Percentiles rank a stretch among this genome's conserved stretches.
These are phyloP conservation scores for Solea solea DNA, from an alignment of 2,113 vertebrate species.

Conservation along the genomic window DNA sequence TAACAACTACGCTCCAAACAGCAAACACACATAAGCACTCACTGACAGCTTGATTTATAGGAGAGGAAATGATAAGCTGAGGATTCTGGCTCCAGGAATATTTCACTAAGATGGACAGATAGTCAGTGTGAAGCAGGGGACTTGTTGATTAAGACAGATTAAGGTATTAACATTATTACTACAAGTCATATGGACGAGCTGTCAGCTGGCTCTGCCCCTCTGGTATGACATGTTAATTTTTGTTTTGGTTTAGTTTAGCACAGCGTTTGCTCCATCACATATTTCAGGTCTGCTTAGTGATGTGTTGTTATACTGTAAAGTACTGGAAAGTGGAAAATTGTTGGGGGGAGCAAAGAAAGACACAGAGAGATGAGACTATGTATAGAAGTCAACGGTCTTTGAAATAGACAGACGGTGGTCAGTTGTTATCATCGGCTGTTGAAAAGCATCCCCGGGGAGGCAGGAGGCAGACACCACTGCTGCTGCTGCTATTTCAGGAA, in stretches of 20 bases:
- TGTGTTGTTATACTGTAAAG: too few relatives aligned
- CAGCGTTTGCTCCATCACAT: not conserved
- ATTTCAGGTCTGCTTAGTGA: slow-evolving; percentile 2
- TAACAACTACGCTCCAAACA: slow-evolving; percentile 23
- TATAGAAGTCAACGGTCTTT: slow-evolving; percentile 29
- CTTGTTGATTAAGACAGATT: slow-evolving; percentile 47
- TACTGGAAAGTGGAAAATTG: too few relatives aligned
- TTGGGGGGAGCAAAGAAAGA: not conserved
- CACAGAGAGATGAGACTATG: slow-evolving; percentile 13
- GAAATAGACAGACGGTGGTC: slow-evolving; percentile 48
- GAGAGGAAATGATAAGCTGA: slow-evolving; percentile 55
- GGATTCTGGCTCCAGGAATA: slow-evolving; percentile 45
- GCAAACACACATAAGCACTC: slow-evolving; percentile 14
- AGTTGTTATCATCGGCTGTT: slow-evolving; percentile 45
- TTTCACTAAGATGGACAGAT: slow-evolving; percentile 43
- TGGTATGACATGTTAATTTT: slow-evolving; percentile 4
- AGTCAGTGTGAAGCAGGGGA: slow-evolving; percentile 12
- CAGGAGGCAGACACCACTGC: slow-evolving; percentile 13
- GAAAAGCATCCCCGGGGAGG: slow-evolving; percentile 46
- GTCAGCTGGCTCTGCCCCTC: slow-evolving; percentile 11
- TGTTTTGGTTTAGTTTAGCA: too few relatives aligned
- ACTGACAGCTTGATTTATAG: slow-evolving; percentile 55
- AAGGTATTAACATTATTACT: slow-evolving; percentile 15
- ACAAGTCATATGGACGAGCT: slow-evolving; percentile 25
- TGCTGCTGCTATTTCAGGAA: slow-evolving; percentile 48